Base-by-base conservation (phyloP, 1,140 invertebrate genomes). In the Diorhabda carinulata region DNA sequence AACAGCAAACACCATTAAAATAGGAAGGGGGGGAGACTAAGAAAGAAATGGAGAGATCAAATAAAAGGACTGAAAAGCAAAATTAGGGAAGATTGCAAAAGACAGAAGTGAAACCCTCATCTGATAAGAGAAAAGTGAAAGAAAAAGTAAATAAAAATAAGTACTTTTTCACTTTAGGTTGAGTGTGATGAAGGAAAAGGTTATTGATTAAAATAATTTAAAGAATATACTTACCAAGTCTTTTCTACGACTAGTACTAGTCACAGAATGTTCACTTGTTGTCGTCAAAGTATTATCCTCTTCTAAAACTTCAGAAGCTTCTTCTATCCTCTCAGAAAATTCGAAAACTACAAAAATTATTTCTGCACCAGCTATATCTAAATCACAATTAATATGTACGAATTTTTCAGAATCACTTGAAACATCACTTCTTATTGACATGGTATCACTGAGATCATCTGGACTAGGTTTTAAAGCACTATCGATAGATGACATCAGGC, bases 251-350 rank as follows among this genome's bases (percentile, higher is more conserved):
- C 91, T 92, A 5, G 88, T 90, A 77, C 91, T 93, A 52, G 90
- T 90, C 75, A 92, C 84, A 2, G 91, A 93, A 68, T 88, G 89
- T 77, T 93, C 92, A 76, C 91, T 94, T 9, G 91, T 90, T 0
- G 92, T 87, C 6, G 89, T 87, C 63, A 88, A 70, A 68, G 86
- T 77, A 78, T 86, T 83, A 58, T 84, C 84, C 72, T 93, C 91
- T 80, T 96, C 93, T 41, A 92, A 85, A 8, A 93, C 91, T 80
- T 97, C 95, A 56, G 89, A 90, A 5, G 93, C 95, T 41, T 94
- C 87, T 79, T 96, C 95, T 43, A 90, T 88, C 2, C 69, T 58
- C 43, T 74, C 72, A 61, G 70, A 68, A 61, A 78, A 77, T 45
- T 76, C 77, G 44, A 69, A 69, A 5, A 82, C 84, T 80, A 82